Evolutionary conservation across 2,888 invertebrate genomes (phyloP), one percentile per base, ranked within the genome.

Genomic region (Chaetogeoica ovagalla): DNA sequence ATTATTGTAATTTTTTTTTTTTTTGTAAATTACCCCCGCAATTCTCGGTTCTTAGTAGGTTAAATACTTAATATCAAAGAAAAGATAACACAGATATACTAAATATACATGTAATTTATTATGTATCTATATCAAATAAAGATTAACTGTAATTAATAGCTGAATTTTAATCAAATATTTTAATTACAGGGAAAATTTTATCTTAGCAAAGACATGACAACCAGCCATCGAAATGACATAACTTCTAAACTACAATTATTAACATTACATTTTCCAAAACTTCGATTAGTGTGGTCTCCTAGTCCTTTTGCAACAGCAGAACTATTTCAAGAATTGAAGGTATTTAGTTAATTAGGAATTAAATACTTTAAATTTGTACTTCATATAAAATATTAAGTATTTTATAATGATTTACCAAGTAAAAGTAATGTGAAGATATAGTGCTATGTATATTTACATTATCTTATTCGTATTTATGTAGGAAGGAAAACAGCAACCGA

Each of bases 231-330:
- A 39, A 90, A 91, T 73, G 93, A 95, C 84, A 91, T 96, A 63
- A 92, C 94, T 84, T 92, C 95, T 83, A 95, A 95, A 86, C 87
- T 99, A 76, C 93, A 97, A 83, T 88, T 98, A 57, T 89, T 99
- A n/a, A 97, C 98, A 0, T 88, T 98, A 83, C 95, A 97, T 86
- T 98, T 98, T 87, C 98, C 98, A 1, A 91, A 93, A 84, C 88
- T 99, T 82, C 92, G 95, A 84, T 88, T 98, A 13, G 93, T 98
- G 57, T 98, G 98, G 98, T 97, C 97, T 17, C 96, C 96, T 3
- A 96, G 94, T 86, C 97, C 98, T 0, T 94, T 96, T 86, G 97
- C 97, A 60, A 96, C 97, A 0, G 96, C 97, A 0, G 97, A 98
- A 87, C 88, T 98, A 69, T 98, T 98, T 87, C 94, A 96, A 85